Percentiles rank a stretch among this genome's conserved stretches.
These are phyloP conservation scores for Tipula lateralis DNA, from an alignment of 2,888 invertebrate species.

Conservation along the genomic window DNA sequence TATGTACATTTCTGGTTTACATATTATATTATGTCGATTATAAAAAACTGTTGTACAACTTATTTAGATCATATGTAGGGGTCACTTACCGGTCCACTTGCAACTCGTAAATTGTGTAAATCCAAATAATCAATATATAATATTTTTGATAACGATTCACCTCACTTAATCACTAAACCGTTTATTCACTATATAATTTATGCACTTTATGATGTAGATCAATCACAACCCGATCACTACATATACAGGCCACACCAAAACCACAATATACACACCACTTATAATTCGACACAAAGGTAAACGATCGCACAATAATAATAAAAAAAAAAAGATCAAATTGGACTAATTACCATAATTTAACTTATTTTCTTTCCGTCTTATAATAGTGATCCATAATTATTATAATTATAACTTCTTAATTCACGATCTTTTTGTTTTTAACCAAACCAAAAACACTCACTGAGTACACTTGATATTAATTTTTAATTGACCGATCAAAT, in stretches of 20 bases:
- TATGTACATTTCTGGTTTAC: background rate
- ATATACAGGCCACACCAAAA: background rate
- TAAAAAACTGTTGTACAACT: background rate
- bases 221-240: background rate
- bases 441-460: background rate
- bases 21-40: too few species aligned
- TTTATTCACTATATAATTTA: background rate
- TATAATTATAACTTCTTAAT: background rate
- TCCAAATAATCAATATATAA: background rate
- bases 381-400: background rate
- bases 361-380: background rate
- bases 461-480: background rate
- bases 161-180: background rate
- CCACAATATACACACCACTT: background rate
- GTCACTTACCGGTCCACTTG: background rate
- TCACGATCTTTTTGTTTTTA: background rate
- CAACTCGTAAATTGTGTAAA: background rate
- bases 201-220: background rate
- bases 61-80: background rate
- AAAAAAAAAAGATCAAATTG: too few species aligned
- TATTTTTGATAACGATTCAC: background rate
- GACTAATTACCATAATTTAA: background rate
- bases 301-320: background rate
- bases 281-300: background rate
- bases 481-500: background rate